These are phyloP conservation scores for Betta splendens DNA, from an alignment of 2,797 vertebrate species.

Conservation along the genomic window DNA sequence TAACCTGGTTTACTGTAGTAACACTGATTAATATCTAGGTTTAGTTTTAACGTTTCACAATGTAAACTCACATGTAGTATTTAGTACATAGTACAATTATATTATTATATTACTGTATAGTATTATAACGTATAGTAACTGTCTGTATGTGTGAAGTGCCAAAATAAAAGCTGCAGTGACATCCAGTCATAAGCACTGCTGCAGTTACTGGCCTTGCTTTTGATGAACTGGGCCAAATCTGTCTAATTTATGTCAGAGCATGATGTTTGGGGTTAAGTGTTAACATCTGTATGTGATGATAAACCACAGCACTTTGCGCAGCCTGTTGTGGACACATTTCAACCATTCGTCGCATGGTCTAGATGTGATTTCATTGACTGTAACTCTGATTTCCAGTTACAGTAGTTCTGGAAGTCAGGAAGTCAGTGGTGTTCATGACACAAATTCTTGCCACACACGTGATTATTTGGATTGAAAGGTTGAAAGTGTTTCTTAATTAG, in stretches of 20 bases:
- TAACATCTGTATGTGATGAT: background rate
- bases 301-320: background rate
- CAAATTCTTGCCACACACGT: constrained; percentile 53
- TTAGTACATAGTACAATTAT: too few relatives aligned
- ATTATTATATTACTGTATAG: too few relatives aligned
- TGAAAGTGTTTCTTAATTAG: constrained; percentile 46
- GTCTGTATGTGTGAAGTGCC: constrained; percentile 7
- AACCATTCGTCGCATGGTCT: background rate
- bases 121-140: too few relatives aligned
- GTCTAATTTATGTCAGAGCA: background rate
- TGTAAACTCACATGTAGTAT: constrained; percentile 6
- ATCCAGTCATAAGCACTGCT: constrained; percentile 25
- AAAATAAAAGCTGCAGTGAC: constrained; percentile 23
- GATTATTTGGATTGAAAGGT: constrained; percentile 61
- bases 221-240: constrained; percentile 8
- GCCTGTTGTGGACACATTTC: background rate
- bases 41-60: background rate
- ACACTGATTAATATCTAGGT: background rate
- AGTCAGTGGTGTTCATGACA: constrained; percentile 70
- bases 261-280: background rate
- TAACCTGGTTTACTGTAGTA: too few relatives aligned
- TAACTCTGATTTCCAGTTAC: too few relatives aligned
- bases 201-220: background rate
- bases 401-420: too few relatives aligned
- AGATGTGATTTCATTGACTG: background rate